Evolutionary conservation across 2,888 invertebrate genomes (phyloP), one percentile per base, ranked within the genome.

Genomic region (Graphium colonna): DNA sequence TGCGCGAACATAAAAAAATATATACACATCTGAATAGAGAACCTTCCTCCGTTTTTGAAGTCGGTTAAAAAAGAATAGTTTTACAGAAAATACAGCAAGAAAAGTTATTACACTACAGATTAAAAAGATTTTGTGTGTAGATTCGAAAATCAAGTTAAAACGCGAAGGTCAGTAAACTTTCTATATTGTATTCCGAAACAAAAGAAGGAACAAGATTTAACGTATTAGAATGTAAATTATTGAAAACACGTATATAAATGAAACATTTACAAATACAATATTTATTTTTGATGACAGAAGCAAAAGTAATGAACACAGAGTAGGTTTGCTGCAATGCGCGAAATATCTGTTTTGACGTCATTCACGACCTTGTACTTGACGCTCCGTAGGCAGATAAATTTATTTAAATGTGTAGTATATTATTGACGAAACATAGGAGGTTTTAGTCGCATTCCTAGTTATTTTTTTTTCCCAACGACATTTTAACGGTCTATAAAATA

Each of bases 321-420:
- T 53, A 57, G 52, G 51, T 47, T 63, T 59, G 59, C 60, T 53
- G 53, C 48, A 53, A 43, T 56, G 61, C 65, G 67, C 63, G 63
- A 64, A 68, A 69, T 65, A 67, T 61, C 60, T 69, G 63, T 62
- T 61, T 67, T 79, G 79, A 81, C 82, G 82, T 79, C 74, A 73
- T 48, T 59, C 12, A 13, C 54, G 69, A 67, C 82, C 81, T 82
- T 79, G 77, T 75, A 67, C 67, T 72, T 71, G 67, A 68, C 64
- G 68, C 67, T 69, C 60, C 54, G 59, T 62, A 58, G 57, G 56
- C 59, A 58, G 55, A 60, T 66, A 65, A 60, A 56, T 57, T 53
- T 54, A 52, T 56, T 55, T 55, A 51, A 58, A 58, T 47, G 26
- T 38, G 42, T 18, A 48, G 42, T 41, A 48, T 48, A 42, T 26